A percentile compares a stretch with the other conserved stretches of the same genome.
phyloP scores from a whole-genome alignment of 1,140 invertebrate species.

The Camponotus vicinus region DNA sequence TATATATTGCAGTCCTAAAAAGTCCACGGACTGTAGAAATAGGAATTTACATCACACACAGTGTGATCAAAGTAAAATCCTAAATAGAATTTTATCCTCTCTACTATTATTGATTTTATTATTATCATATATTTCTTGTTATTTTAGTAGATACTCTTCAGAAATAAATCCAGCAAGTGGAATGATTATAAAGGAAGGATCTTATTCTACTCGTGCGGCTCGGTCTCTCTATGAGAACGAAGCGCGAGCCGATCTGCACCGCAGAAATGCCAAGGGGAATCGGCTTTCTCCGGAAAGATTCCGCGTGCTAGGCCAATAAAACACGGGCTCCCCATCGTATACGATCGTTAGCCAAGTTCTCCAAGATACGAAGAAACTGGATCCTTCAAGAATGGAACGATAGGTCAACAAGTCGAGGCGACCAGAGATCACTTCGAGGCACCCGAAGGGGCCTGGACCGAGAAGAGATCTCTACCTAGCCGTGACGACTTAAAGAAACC shows the following conservation, averaged over 20 bases:
- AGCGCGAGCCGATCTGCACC: not conserved
- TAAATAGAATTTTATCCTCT: too few relatives aligned
- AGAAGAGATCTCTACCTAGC: slow-evolving; percentile 22
- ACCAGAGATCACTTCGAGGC: slow-evolving; percentile 54
- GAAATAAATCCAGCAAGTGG: too few relatives aligned
- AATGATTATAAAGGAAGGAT: too few relatives aligned
- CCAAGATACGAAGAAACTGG: slow-evolving; percentile 71
- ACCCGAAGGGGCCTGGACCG: slow-evolving; percentile 6
- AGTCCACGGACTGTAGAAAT: too few relatives aligned
- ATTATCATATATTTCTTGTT: too few relatives aligned
- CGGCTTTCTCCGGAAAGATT: not conserved
- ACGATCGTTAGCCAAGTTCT: slow-evolving; percentile 57
- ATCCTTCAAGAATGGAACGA: slow-evolving; percentile 67
- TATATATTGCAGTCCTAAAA: too few relatives aligned
- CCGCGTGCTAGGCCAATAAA: slow-evolving; percentile 27
- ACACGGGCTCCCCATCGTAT: slow-evolving; percentile 14
- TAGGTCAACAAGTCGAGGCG: slow-evolving; percentile 78
- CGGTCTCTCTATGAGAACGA: not conserved
- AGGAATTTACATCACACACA: too few relatives aligned
- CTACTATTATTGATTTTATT: too few relatives aligned
- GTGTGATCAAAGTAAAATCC: too few relatives aligned
- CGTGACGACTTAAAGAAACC: slow-evolving; percentile 51
- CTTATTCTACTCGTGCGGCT: too few relatives aligned
- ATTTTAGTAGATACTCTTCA: too few relatives aligned
- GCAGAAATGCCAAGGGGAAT: not conserved